phyloP scores from a whole-genome alignment of 2,113 vertebrate genomes.

The Callopanchax toddi region DNA sequence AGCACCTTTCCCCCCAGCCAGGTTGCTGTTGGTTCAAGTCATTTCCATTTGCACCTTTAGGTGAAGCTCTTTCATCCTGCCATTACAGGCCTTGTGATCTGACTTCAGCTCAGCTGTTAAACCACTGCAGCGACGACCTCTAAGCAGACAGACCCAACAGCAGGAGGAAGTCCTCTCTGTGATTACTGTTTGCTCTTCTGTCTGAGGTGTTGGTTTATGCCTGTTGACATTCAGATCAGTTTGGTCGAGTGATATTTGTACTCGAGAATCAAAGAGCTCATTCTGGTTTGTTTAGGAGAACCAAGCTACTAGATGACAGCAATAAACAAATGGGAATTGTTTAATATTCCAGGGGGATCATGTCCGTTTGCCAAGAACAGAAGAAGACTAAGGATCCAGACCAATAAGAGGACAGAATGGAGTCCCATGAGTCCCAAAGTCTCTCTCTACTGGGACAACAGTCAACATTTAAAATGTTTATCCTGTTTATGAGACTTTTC shows the following conservation, averaged over 20 bases:
- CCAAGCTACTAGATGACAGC: too few species aligned
- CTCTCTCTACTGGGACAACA: too few species aligned
- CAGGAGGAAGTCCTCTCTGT: slow-evolving; percentile 37
- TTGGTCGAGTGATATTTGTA: slow-evolving; percentile 1
- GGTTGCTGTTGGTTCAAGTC: slow-evolving; percentile 40
- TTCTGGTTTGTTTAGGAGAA: too few species aligned
- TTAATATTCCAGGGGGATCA: too few species aligned
- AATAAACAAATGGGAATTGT: too few species aligned
- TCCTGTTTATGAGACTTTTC: too few species aligned
- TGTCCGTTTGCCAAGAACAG: too few species aligned
- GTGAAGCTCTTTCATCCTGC: slow-evolving; percentile 56
- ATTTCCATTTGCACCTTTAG: slow-evolving; percentile 70
- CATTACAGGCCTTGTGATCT: slow-evolving; percentile 38
- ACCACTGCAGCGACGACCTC: slow-evolving; percentile 27
- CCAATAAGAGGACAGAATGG: too few species aligned
- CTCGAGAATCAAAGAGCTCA: too few species aligned
- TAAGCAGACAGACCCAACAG: slow-evolving; percentile 21
- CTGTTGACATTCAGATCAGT: slow-evolving; percentile 47
- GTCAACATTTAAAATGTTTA: too few species aligned
- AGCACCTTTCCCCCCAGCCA: slow-evolving; percentile 20
- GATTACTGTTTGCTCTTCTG: slow-evolving; percentile 51
- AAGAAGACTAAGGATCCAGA: too few species aligned
- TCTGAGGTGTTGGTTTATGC: slow-evolving; percentile 50
- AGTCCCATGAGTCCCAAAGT: too few species aligned
- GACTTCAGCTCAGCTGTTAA: slow-evolving; percentile 38